Percentiles rank a stretch among this genome's conserved stretches.
phyloP scores from a whole-genome alignment of 2,888 invertebrate genomes.

The Eristalinus sepulchralis region DNA sequence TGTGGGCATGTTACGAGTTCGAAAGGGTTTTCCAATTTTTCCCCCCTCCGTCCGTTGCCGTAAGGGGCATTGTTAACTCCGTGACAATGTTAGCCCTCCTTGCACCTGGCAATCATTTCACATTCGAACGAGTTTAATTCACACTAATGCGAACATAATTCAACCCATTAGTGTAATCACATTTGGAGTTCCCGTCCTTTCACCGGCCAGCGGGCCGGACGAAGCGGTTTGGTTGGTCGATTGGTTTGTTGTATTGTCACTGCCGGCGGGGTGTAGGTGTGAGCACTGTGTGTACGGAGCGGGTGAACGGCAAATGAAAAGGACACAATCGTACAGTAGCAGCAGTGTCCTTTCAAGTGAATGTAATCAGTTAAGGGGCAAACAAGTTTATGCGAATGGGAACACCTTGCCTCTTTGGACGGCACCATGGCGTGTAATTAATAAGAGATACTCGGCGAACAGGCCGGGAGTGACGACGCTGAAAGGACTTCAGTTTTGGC shows the following conservation, averaged over 20 bases:
- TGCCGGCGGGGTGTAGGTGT: constrained; percentile 48
- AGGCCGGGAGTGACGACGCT: neutral
- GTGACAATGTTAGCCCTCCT: constrained; percentile 67
- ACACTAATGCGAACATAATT: constrained; percentile 81
- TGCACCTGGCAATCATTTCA: constrained; percentile 71
- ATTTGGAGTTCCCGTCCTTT: constrained; percentile 72
- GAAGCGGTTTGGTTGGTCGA: neutral
- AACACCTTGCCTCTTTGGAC: constrained; percentile 61
- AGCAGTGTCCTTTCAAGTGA: constrained; percentile 57
- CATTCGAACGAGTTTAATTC: constrained; percentile 79
- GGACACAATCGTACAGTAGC: constrained; percentile 46
- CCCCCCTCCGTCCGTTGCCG: constrained; percentile 1
- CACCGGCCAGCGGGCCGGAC: neutral
- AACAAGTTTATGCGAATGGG: constrained; percentile 66
- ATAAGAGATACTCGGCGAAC: constrained; percentile 37
- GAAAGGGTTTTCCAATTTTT: constrained; percentile 32
- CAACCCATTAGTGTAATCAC: constrained; percentile 80
- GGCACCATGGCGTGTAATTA: constrained; percentile 53
- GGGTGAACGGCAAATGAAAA: constrained; percentile 46
- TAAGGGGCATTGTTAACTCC: constrained; percentile 64
- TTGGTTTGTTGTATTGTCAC: neutral
- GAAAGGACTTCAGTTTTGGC: constrained; percentile 10
- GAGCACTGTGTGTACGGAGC: constrained; percentile 7
- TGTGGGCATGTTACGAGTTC: constrained; percentile 1
- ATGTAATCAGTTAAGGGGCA: constrained; percentile 58